Evolutionary conservation across 2,797 vertebrate genomes (phyloP).

Genomic region (Caiman crocodilus): DNA sequence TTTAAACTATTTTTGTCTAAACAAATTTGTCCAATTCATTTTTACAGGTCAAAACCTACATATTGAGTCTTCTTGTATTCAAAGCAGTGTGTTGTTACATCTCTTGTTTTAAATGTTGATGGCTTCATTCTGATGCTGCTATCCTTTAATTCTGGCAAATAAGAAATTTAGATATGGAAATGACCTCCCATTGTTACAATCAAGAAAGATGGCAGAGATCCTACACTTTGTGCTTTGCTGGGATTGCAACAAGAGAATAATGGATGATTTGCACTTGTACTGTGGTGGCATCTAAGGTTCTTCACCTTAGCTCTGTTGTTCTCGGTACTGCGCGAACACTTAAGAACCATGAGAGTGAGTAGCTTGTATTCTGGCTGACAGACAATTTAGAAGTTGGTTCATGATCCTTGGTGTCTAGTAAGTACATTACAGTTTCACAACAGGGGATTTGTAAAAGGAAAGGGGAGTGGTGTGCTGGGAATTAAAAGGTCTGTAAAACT

Average conservation of each 20-base stretch:
- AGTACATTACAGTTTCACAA: conserved; percentile 71
- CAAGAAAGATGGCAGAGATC: not conserved
- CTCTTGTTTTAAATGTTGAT: not conserved
- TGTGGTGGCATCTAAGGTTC: not conserved
- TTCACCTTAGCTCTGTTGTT: not conserved
- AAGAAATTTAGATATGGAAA: not conserved
- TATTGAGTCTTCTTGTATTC: not conserved
- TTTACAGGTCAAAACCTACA: not conserved
- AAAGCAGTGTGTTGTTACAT: not conserved
- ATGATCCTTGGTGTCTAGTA: conserved; percentile 53
- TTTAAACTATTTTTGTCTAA: not conserved
- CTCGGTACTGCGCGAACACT: not conserved
- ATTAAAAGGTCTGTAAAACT: conserved; percentile 76
- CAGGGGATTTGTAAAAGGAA: conserved; percentile 77
- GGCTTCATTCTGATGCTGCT: not conserved
- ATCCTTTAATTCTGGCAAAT: not conserved
- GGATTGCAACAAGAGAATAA: rapidly evolving
- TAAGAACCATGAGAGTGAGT: not conserved
- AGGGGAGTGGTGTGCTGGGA: conserved; percentile 62
- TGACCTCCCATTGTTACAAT: not conserved
- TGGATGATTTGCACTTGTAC: not conserved
- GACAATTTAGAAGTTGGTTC: conserved; percentile 48
- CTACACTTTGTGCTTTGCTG: not conserved
- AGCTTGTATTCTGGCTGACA: conserved; percentile 47
- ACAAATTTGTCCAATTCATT: not conserved